Evolutionary conservation across 2,797 vertebrate genomes (phyloP).

Genomic region (Tenualosa ilisha): DNA sequence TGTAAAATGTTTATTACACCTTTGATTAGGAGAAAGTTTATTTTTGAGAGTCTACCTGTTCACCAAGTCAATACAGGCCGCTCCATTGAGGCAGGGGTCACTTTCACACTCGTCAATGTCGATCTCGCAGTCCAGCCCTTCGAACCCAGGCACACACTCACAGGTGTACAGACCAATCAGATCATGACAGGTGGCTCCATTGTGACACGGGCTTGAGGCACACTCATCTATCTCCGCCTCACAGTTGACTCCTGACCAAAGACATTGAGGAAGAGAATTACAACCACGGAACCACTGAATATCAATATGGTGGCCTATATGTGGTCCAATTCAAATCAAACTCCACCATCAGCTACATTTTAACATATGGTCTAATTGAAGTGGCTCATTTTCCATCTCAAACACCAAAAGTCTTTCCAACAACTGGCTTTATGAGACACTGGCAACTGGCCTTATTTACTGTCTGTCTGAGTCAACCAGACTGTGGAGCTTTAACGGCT

Average conservation of each 20-base stretch:
- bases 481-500: neutral
- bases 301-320: too few species aligned
- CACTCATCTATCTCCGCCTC: constrained; percentile 88
- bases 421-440: too few species aligned
- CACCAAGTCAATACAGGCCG: constrained; percentile 79
- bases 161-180: constrained; percentile 82
- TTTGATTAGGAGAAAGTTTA: neutral
- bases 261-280: neutral
- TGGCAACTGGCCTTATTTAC: neutral
- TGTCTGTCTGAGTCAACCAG: neutral
- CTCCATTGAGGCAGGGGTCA: constrained; percentile 82
- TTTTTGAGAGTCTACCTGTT: constrained; percentile 74
- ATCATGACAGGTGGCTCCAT: constrained; percentile 80
- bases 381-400: too few species aligned
- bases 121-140: constrained; percentile 79
- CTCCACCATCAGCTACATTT: too few species aligned
- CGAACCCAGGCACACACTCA: constrained; percentile 80
- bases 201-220: constrained; percentile 80
- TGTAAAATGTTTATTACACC: neutral
- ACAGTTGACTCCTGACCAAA: constrained; percentile 76
- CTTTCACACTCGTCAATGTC: constrained; percentile 88
- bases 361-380: too few species aligned
- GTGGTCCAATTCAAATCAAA: too few species aligned
- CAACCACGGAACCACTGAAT: neutral
- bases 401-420: too few species aligned